Evolutionary conservation across 2,113 vertebrate species (phyloP).

Genomic region (Rhynchopsitta pachyrhyncha): DNA sequence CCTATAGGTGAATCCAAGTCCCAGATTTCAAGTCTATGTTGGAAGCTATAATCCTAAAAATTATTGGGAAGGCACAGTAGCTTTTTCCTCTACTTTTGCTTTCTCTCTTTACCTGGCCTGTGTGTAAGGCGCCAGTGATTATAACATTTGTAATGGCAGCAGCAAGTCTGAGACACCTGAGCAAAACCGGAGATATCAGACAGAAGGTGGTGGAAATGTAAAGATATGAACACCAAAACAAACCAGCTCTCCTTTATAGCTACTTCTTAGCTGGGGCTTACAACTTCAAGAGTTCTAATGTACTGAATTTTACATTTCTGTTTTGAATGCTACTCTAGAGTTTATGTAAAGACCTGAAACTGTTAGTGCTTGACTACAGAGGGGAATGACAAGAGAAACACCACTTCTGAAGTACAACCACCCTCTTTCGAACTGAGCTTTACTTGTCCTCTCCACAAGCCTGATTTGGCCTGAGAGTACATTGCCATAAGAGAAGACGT

Average conservation of each 20-base stretch:
- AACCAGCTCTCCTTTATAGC: background rate
- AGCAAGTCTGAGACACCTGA: background rate
- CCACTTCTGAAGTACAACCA: background rate
- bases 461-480: background rate
- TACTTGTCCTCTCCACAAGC: background rate
- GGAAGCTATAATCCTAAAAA: background rate
- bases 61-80: background rate
- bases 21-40: background rate
- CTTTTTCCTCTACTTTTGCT: background rate
- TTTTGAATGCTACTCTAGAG: background rate
- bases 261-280: background rate
- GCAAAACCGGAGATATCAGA: background rate
- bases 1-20: background rate
- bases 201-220: background rate
- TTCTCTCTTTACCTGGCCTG: background rate
- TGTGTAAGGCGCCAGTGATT: background rate
- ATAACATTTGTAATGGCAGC: accelerated
- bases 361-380: background rate
- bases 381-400: background rate
- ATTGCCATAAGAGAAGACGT: background rate
- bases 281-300: background rate
- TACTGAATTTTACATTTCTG: background rate
- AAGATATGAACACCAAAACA: background rate
- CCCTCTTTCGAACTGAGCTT: background rate
- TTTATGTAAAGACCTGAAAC: background rate